phyloP scores from a whole-genome alignment of 2,797 vertebrate genomes.

The Pampus argenteus region DNA sequence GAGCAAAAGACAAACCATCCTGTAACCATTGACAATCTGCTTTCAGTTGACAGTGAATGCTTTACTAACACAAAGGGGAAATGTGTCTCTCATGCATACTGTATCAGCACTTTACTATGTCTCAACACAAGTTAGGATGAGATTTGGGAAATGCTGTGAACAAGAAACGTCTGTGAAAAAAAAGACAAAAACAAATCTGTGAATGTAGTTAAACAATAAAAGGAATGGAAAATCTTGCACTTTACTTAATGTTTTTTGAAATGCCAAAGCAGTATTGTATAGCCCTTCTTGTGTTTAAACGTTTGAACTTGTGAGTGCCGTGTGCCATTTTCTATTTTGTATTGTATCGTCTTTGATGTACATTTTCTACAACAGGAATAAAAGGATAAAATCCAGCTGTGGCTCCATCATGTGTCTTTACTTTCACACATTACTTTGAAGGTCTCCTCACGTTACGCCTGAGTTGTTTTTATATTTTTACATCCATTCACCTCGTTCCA shows the following conservation, averaged over 20 bases:
- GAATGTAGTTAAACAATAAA: conserved; percentile 85
- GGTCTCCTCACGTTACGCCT: not conserved
- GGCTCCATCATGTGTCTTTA: conserved; percentile 45
- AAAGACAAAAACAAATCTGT: conserved; percentile 78
- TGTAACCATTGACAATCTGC: conserved; percentile 80
- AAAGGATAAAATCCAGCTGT: conserved; percentile 60
- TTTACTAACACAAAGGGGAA: conserved; percentile 65
- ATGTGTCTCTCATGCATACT: conserved; percentile 66
- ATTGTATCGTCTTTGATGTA: conserved; percentile 83
- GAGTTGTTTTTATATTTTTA: conserved; percentile 7
- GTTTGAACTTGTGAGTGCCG: conserved; percentile 77
- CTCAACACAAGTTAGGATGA: conserved; percentile 74
- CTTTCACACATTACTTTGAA: conserved; percentile 6
- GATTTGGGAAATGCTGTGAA: conserved; percentile 81
- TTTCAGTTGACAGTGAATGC: conserved; percentile 83
- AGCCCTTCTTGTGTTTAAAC: conserved; percentile 78
- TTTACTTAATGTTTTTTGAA: conserved; percentile 90
- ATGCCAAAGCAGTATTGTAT: conserved; percentile 97
- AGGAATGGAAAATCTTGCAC: conserved; percentile 87
- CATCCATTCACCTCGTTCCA: not conserved
- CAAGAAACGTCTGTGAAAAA: conserved; percentile 82
- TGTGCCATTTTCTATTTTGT: conserved; percentile 89
- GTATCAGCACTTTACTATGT: conserved; percentile 92
- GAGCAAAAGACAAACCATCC: conserved; percentile 59
- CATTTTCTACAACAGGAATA: conserved; percentile 81